A percentile compares a stretch with the other conserved stretches of the same genome.
Conservation (phyloP, 2,797 vertebrate species). For the Oceanodroma leucorhoa region DNA sequence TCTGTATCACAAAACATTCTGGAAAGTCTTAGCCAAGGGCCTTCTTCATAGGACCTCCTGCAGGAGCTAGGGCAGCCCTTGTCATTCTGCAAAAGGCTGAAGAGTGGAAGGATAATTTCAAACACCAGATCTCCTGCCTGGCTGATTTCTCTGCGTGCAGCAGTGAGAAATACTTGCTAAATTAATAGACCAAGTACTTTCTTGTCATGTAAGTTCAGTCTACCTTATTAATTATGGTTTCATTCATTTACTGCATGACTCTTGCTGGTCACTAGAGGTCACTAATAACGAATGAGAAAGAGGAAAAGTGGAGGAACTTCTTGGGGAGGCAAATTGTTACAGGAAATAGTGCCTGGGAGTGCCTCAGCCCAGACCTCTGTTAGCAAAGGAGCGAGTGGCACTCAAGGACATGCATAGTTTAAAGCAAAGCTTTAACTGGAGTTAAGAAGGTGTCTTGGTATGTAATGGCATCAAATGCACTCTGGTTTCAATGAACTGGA, state of each 20-base stretch:
- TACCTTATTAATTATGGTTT: neutral
- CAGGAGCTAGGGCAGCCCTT: neutral
- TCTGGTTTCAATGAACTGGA: neutral
- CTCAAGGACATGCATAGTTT: neutral
- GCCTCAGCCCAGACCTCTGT: neutral
- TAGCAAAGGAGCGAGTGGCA: neutral
- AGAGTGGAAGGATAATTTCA: neutral
- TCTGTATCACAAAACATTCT: neutral
- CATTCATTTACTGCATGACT: neutral
- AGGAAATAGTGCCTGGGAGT: neutral
- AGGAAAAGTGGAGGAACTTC: neutral
- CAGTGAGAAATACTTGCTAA: neutral
- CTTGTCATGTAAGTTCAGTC: neutral
- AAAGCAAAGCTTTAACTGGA: neutral
- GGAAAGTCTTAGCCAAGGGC: neutral
- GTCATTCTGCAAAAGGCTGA: neutral
- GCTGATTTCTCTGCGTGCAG: neutral
- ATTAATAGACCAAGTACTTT: neutral
- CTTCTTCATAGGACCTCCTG: neutral
- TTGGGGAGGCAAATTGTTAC: neutral
- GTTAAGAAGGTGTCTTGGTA: neutral
- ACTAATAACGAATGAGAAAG: conserved; percentile 30
- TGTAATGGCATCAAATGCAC: neutral
- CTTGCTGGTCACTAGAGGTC: conserved; percentile 40
- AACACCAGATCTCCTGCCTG: neutral